Evolutionary conservation across 1,140 invertebrate genomes (phyloP), one percentile per base, ranked within the genome.

Genomic region (Brachionus plicatilis): DNA sequence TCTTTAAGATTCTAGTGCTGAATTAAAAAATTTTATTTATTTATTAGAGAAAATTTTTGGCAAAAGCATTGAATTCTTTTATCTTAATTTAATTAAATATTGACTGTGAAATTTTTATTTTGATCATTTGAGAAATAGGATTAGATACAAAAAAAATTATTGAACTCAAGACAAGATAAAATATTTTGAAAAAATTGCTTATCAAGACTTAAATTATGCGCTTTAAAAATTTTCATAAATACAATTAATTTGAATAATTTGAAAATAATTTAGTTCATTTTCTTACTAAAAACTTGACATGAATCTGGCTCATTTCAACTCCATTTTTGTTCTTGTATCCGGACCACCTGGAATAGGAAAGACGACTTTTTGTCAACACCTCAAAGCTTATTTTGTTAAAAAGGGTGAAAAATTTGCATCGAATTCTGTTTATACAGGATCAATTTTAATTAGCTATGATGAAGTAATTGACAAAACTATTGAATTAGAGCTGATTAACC

Each of bases 271-370:
- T 7, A 37, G 33, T 3, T 20, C 9, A 27, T 60, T 60, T 60
- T 17, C 17, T 8, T 60, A 56, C 6, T 11, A 9, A 20, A 20
- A 60, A 1, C 27, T 60, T 20, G 20, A 60, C 4, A 45, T 72
- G 33, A 24, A 72, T 20, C 1, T 7, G 3, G 11, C 5, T 17
- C 12, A 14, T 43, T n/a, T 41, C 33, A 72, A 72, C 1, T 37
- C 20, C 2, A 17, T 14, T 20, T 72, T 43, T 82, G 3, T 60
- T 5, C 53, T 82, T 3, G 17, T 65, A 27, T 29, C 50, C n/a
- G 79, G 79, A 11, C 27, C 14, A 24, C 79, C 79, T 17, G 79
- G 79, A 17, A 41, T 82, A 27, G 79, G 79, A 24, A 82, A 82
- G 9, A 82, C 53, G 0, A 65, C 79, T n/a, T 68, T 82, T 80